Conservation (phyloP, 53 echinoderm and acorn worm species). For the Mesocentrotus franciscanus region DNA sequence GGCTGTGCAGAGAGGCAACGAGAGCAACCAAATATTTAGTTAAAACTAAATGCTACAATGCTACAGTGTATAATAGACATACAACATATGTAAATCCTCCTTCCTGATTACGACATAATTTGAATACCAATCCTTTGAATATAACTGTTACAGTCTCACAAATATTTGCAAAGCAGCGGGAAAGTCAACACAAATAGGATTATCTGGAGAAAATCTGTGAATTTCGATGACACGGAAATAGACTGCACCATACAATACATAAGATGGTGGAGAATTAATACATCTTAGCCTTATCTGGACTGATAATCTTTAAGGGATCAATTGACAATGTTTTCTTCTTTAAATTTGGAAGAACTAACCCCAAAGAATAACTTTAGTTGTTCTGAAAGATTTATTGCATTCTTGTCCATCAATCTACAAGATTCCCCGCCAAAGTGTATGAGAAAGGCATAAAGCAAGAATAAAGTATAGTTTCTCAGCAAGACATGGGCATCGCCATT, state of each 20-base stretch:
- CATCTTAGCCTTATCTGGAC: not conserved
- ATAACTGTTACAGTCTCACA: conserved; percentile 1
- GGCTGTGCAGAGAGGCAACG: too few relatives aligned
- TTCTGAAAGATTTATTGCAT: too few relatives aligned
- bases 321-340: not conserved
- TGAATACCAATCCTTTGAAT: conserved; percentile 25
- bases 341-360: not conserved
- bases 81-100: not conserved
- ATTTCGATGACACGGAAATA: conserved; percentile 11
- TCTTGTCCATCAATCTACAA: too few relatives aligned
- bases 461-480: too few relatives aligned
- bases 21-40: too few relatives aligned
- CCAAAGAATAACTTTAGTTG: not conserved
- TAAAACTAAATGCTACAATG: too few relatives aligned
- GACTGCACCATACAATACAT: not conserved
- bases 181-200: not conserved
- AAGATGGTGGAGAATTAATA: not conserved
- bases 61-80: too few relatives aligned
- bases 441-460: too few relatives aligned
- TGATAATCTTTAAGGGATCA: not conserved
- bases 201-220: not conserved
- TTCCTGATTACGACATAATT: not conserved
- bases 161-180: conserved; percentile 9
- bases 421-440: too few relatives aligned
- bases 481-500: too few relatives aligned